Base-by-base conservation (phyloP, 2,113 vertebrate genomes). In the Panthera uncia region DNA sequence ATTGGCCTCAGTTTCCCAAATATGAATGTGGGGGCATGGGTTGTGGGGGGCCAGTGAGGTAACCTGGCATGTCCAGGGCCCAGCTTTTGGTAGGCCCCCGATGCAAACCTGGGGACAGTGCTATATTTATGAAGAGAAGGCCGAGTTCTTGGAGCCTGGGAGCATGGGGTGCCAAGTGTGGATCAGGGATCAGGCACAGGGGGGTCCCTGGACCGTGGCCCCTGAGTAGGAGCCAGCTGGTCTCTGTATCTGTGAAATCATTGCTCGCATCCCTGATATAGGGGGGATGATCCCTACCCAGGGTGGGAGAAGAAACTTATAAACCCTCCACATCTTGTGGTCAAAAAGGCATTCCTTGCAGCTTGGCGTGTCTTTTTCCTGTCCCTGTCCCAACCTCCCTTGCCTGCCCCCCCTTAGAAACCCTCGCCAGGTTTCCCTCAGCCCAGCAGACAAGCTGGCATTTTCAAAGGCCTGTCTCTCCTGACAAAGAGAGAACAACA, bases 371-470 rank as follows among this genome's bases (percentile, higher is more conserved):
- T 55, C 79, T 65, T 5, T 1, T 66, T 31, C 50, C 21, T 4
- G 55, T 19, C 11, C 68, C 45, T 6, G 19, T 76, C 14, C 16
- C 25, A 1, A 4, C 9, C 16, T 18, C 36, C 74, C 50, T 66
- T 23, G 15, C 52, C 38, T 25, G 21, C 2, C n/a, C 33, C 7
- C 7, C 7, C 52, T 11, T 33, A 2, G 27, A 68, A 74, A 16
- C 21, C 31, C 11, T 68, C 3, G 0, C 45, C 45, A 0, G 1
- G 21, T 18, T 63, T n/a, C 15, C 38, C 52, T 50, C 48, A 3
- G 74, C 50, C 19, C 25, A 5, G 86, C 55, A 16, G 82, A 68
- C 16, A 79, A 18, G 31, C 11, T 36, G 82, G 89, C 38, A 1
- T 52, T 68, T 85, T 57, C 85, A 63, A 50, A 92, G 71, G 41